phyloP scores from a whole-genome alignment of 2,888 invertebrate genomes.

The Nomada lathburiana region DNA sequence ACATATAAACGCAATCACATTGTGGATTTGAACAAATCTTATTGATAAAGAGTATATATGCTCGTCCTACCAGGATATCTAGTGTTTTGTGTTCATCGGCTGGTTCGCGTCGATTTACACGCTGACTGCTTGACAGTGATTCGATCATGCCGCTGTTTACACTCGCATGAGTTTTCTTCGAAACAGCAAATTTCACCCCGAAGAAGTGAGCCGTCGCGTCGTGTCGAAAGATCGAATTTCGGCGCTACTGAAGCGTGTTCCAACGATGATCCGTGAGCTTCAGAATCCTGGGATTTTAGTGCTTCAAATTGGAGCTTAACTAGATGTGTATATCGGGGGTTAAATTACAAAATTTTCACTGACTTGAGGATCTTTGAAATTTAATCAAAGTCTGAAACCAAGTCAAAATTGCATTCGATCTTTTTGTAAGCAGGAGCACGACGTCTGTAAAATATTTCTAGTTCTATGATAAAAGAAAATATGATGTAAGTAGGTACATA shows the following conservation, averaged over 20 bases:
- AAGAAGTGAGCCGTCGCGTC: not conserved
- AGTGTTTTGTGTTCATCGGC: constrained; percentile 34
- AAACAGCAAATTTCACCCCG: not conserved
- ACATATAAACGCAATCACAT: not conserved
- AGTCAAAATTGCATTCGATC: too few species aligned
- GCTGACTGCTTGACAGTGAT: constrained; percentile 2
- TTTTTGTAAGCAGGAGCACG: too few species aligned
- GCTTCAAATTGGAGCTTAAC: not conserved
- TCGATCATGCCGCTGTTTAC: constrained; percentile 12
- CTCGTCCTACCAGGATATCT: constrained; percentile 1
- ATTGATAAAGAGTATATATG: too few species aligned
- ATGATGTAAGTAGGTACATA: too few species aligned
- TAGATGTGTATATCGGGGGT: not conserved
- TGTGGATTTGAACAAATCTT: constrained; percentile 29
- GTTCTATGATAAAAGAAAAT: too few species aligned
- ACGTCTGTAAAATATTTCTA: too few species aligned
- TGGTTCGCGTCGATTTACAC: constrained; percentile 31
- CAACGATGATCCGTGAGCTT: not conserved
- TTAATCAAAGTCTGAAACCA: not conserved
- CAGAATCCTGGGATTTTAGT: not conserved
- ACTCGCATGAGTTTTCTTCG: not conserved
- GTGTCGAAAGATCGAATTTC: not conserved
- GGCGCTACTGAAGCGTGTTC: not conserved
- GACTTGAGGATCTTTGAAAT: not conserved
- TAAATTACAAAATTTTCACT: not conserved